Percentiles rank a stretch among this genome's conserved stretches.
These are phyloP conservation scores for Pyrrhia umbra DNA, from an alignment of 2,888 invertebrate species.

Conservation along the genomic window DNA sequence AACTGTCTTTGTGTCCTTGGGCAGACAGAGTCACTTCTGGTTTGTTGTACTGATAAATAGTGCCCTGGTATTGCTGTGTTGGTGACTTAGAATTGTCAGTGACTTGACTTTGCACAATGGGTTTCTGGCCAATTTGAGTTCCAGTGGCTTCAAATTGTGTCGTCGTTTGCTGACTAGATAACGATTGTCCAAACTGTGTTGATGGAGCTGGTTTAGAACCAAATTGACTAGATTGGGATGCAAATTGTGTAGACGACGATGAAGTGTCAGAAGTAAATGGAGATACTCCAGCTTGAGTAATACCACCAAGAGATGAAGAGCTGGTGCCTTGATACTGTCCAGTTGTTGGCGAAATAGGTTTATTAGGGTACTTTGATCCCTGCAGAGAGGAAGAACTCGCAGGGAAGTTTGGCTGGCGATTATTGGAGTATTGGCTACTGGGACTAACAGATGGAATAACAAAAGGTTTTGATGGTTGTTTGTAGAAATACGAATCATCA, in stretches of 20 bases:
- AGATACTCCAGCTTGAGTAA: slow-evolving; percentile 66
- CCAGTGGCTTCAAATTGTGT: slow-evolving; percentile 27
- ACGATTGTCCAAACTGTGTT: slow-evolving; percentile 17
- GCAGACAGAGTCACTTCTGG: slow-evolving; percentile 70
- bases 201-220: slow-evolving; percentile 45
- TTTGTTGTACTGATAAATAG: slow-evolving; percentile 79
- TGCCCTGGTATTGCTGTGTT: slow-evolving; percentile 63
- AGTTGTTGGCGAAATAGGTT: slow-evolving; percentile 52
- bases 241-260: slow-evolving; percentile 54
- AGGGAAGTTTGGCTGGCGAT: slow-evolving; percentile 11
- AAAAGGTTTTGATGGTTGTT: slow-evolving; percentile 76
- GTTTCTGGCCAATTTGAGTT: slow-evolving; percentile 33
- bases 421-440: slow-evolving; percentile 21
- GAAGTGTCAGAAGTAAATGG: slow-evolving; percentile 71
- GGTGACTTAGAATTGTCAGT: slow-evolving; percentile 27
- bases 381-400: slow-evolving; percentile 48
- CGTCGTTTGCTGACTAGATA: slow-evolving; percentile 34
- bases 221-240: slow-evolving; percentile 47
- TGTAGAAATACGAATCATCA: slow-evolving; percentile 78
- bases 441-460: slow-evolving; percentile 51
- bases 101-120: slow-evolving; percentile 35
- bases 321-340: slow-evolving; percentile 42
- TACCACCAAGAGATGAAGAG: slow-evolving; percentile 58
- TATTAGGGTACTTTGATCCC: slow-evolving; percentile 55
- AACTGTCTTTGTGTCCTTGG: slow-evolving; percentile 30